Evolutionary conservation across 2,113 vertebrate genomes (phyloP), one percentile per base, ranked within the genome.

Genomic region (Hirundichthys speculiger): DNA sequence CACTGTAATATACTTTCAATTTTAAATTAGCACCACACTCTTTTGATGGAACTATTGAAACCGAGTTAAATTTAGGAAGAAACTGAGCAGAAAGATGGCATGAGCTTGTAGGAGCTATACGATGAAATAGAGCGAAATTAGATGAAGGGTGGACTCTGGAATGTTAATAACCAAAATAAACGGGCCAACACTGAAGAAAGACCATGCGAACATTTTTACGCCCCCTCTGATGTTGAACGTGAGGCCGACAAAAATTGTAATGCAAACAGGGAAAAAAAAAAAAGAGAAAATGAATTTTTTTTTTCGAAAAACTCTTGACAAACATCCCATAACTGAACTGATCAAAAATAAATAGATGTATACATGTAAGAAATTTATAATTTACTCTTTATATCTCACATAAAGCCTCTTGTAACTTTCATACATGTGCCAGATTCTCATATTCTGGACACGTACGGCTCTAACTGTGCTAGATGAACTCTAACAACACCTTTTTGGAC

Each of bases 271-370:
- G n/a, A 62, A 53, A 69, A 48, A 64, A 54, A 49, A 61, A 42
- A 69, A 42, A 34, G 30, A 34, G 30, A 6, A 9, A 7, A 9
- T 34, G n/a, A n/a, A n/a, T 34, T 34, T 34, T 80, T 82, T 85
- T 89, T 88, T 85, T 89, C 88, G 84, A 88, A 77, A 86, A 64
- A 77, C 73, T 82, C 85, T 89, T 38, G 58, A 82, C 82, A 80
- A 88, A 93, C 76, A 76, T 83, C 82, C 88, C 86, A 91, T 88
- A 88, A 88, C 90, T 92, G 88, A 91, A 92, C 93, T 84, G 79
- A 83, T 94, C 91, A 94, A 94, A 89, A 90, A 96, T 94, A 96
- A 95, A 97, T 95, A 96, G 92, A 95, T 94, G 93, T 91, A 92
- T 94, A 94, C 91, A 93, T 92, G 88, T 92, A 93, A 90, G 90